Evolutionary conservation across 2,113 vertebrate genomes (phyloP).

Genomic region (Pelusios castaneus): DNA sequence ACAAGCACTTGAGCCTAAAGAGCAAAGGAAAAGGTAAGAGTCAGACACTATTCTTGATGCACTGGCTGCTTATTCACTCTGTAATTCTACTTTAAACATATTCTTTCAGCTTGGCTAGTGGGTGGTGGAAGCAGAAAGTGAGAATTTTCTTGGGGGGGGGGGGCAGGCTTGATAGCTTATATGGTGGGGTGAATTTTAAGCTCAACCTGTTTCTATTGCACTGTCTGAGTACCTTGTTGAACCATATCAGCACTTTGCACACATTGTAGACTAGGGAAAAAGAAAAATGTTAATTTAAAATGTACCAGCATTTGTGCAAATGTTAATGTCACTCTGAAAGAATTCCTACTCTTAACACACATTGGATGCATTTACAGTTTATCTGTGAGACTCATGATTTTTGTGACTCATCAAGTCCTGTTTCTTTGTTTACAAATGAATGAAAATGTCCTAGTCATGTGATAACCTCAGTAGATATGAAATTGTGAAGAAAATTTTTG

Average conservation of each 20-base stretch:
- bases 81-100: background rate
- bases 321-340: constrained; percentile 14
- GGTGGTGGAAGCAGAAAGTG: background rate
- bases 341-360: background rate
- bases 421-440: background rate
- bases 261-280: background rate
- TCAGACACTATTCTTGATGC: background rate
- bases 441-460: background rate
- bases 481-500: background rate
- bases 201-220: background rate
- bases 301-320: background rate
- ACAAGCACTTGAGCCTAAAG: background rate
- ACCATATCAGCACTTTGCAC: constrained; percentile 30
- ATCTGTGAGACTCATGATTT: constrained; percentile 13
- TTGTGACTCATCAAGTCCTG: background rate
- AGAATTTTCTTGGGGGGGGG: background rate
- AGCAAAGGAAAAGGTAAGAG: background rate
- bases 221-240: background rate
- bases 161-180: rapidly evolving
- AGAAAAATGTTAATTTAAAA: constrained; percentile 50
- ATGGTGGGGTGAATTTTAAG: background rate
- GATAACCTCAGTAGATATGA: background rate
- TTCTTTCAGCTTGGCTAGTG: background rate
- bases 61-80: background rate
- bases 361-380: constrained; percentile 19